Conservation (phyloP, 2,113 vertebrate genomes). For the Charina bottae region DNA sequence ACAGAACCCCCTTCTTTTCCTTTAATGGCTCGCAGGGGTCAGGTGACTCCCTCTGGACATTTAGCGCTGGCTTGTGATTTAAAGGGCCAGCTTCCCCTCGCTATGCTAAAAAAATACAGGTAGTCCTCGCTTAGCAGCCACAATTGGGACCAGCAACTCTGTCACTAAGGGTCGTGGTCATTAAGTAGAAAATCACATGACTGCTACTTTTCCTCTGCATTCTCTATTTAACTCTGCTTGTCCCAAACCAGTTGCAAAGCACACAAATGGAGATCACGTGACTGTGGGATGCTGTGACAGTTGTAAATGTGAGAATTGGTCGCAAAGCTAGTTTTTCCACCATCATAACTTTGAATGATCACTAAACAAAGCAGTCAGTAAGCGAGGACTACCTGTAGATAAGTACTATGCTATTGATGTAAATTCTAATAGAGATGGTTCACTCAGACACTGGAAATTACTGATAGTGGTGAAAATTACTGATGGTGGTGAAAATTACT, state of each 20-base stretch:
- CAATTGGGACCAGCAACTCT: background rate
- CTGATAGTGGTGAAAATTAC: background rate
- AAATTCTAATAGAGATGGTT: background rate
- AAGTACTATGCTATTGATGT: background rate
- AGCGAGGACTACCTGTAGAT: background rate
- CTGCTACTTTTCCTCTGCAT: background rate
- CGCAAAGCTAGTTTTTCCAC: background rate
- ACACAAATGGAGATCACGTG: background rate
- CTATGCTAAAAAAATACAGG: background rate
- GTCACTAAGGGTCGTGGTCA: background rate
- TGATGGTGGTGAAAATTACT: too few relatives aligned
- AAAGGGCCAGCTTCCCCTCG: background rate
- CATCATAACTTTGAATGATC: background rate
- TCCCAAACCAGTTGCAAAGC: background rate
- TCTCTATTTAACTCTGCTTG: background rate
- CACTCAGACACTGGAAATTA: background rate
- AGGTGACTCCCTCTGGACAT: background rate
- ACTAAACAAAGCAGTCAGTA: background rate
- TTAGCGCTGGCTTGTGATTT: background rate
- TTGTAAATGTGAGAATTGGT: background rate
- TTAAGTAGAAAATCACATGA: background rate
- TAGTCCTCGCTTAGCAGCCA: background rate
- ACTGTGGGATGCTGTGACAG: background rate
- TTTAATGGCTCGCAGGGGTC: background rate
- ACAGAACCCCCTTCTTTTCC: background rate